Evolutionary conservation across 2,113 vertebrate genomes (phyloP), one percentile per base, ranked within the genome.

Genomic region (Anoplopoma fimbria): DNA sequence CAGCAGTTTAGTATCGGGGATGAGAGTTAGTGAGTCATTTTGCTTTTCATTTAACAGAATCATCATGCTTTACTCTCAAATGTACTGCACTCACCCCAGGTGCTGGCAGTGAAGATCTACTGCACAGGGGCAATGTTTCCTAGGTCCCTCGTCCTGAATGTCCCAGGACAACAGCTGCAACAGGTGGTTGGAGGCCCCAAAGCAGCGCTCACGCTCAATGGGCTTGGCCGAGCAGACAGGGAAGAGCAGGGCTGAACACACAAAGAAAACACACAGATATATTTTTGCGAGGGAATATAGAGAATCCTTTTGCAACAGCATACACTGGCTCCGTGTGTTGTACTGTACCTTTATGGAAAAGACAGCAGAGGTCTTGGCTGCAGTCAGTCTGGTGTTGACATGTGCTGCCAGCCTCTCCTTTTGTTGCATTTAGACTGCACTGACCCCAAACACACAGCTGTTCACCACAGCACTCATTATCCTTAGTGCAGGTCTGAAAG

Each of bases 361-460:
- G 96, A 75, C 98, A 99, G 94, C 98, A 99, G 14, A 95, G 95
- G 0, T 97, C 96, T 0, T 93, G 83, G 71, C 82, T 95, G 92
- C 98, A 99, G 89, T 98, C 96, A 0, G 87, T 93, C 88, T 98
- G 97, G 88, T 84, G 93, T 63, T 97, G 96, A 72, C 98, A 99
- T 57, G 97, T 97, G 87, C 96, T 97, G 68, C 98, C 98, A 0
- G 96, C 95, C 36, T 96, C 91, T 51, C 98, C 98, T 84, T 90
- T 96, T 0, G 94, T 87, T 7, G 87, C 86, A 71, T 95, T 93
- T 74, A 90, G 88, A 53, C 77, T 90, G 89, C 98, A 99, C 83
- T 93, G 91, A 0, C 98, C 98, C 97, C 97, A 98, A 0, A 96
- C 93, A 5, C 98, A 99, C 42, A 98, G 94, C 91, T 97, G 96